Base-by-base conservation (phyloP, 2,888 invertebrate species). In the Watsonalla cultraria region DNA sequence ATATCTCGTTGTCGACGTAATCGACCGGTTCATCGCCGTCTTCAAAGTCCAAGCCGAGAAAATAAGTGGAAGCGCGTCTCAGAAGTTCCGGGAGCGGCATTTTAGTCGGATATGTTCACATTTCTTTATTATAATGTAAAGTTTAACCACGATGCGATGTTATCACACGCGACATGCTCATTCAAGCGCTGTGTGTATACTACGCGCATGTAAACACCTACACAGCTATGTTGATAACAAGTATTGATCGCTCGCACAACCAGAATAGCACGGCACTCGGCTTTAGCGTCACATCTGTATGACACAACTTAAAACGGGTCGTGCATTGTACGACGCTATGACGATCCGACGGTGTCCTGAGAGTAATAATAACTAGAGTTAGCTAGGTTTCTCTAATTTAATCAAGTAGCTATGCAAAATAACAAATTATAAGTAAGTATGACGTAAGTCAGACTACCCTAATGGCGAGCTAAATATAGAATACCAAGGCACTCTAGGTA, bases 1-100 rank as follows among this genome's bases (percentile, higher is more conserved):
- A 89, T 57, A 96, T 94, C 90, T 96, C 96, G 74, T 96, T 96
- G 84, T 96, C 96, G 78, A 95, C 94, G 76, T 95, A 96, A 73
- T 92, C 84, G 47, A 91, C 91, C 61, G 91, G 91, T 68, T 92
- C 91, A 70, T 92, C 93, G 73, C 92, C 90, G 58, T 91, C 92
- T 53, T 92, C 91, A 61, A 93, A 91, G 63, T 94, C 95, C 48
- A 92, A 90, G 50, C 96, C 95, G 54, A 96, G 89, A 72, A 96
- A 95, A 72, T 95, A 95, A 74, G 93, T 95, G 50, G 96, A 96
- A 45, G 96, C 96, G 70, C 95, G 94, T 73, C 93, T 95, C 39
- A 96, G 90, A 59, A 96, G 93, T 75, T 93, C 95, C 51, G 93
- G 94, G 63, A 96, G 92, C 68, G 96, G 95, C 96, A 96, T 96